phyloP scores from a whole-genome alignment of 2,797 vertebrate species.

The Acrossocheilus wenchowensis region DNA sequence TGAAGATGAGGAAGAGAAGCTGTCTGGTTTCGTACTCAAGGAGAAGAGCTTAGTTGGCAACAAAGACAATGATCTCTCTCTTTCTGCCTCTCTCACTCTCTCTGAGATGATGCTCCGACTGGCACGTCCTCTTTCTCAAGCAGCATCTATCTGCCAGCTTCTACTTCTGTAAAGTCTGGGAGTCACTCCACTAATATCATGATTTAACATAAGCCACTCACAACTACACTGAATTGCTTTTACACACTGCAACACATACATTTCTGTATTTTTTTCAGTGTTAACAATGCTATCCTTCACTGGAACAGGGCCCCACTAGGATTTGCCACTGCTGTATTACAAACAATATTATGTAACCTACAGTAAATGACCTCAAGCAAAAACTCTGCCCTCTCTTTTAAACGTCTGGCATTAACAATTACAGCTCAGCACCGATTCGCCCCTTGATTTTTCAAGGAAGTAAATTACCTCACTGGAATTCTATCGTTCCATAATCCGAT shows the following conservation, averaged over 20 bases:
- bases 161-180: not conserved
- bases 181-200: not conserved
- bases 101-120: constrained; percentile 41
- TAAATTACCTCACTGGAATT: constrained; percentile 60
- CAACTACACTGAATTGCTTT: not conserved
- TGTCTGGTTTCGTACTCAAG: not conserved
- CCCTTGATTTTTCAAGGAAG: constrained; percentile 50
- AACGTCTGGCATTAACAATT: constrained; percentile 22
- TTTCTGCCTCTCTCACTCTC: constrained; percentile 25
- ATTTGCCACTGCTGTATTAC: constrained; percentile 10
- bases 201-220: not conserved
- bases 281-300: not conserved
- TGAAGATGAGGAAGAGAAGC: not conserved
- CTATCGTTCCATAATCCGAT: constrained; percentile 57
- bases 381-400: not conserved
- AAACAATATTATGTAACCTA: constrained; percentile 26
- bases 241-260: not conserved
- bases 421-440: not conserved
- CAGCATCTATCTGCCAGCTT: constrained; percentile 18
- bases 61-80: constrained; percentile 17
- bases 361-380: constrained; percentile 19
- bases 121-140: constrained; percentile 46
- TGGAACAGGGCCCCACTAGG: not conserved
- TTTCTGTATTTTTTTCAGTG: not conserved
- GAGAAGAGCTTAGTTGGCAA: constrained; percentile 8